A percentile compares a stretch with the other conserved stretches of the same genome.
These are phyloP conservation scores for Pitangus sulphuratus DNA, from an alignment of 2,797 vertebrate species.

Conservation along the genomic window DNA sequence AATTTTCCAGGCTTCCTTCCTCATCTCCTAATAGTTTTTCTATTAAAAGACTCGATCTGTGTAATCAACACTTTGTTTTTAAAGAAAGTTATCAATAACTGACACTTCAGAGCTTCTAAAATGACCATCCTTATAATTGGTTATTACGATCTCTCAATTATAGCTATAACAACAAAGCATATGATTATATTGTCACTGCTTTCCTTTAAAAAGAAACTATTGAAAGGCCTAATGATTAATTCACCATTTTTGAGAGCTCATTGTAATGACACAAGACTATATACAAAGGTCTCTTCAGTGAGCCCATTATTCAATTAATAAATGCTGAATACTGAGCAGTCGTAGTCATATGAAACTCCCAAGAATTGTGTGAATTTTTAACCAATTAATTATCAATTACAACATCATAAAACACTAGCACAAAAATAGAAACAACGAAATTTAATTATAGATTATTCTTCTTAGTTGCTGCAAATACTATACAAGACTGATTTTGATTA, in stretches of 20 bases:
- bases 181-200: constrained; percentile 68
- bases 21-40: constrained; percentile 10
- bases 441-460: constrained; percentile 85
- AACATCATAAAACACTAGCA: constrained; percentile 82
- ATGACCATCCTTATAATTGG: constrained; percentile 68
- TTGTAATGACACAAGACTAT: constrained; percentile 62
- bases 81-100: constrained; percentile 41
- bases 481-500: constrained; percentile 86
- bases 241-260: constrained; percentile 72
- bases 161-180: constrained; percentile 61
- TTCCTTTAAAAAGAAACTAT: constrained; percentile 74
- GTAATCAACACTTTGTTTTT: constrained; percentile 46
- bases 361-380: constrained; percentile 77
- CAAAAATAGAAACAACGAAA: constrained; percentile 83
- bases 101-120: constrained; percentile 60
- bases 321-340: constrained; percentile 75
- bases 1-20: constrained; percentile 38
- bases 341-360: constrained; percentile 75
- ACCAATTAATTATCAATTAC: constrained; percentile 86
- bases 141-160: constrained; percentile 70
- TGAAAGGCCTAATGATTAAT: constrained; percentile 79
- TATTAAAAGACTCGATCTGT: not conserved
- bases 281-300: constrained; percentile 71
- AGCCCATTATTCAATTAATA: constrained; percentile 77
- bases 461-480: constrained; percentile 82